These are phyloP conservation scores for Cataglyphis livida DNA, from an alignment of 2,888 invertebrate genomes.

Conservation along the genomic window DNA sequence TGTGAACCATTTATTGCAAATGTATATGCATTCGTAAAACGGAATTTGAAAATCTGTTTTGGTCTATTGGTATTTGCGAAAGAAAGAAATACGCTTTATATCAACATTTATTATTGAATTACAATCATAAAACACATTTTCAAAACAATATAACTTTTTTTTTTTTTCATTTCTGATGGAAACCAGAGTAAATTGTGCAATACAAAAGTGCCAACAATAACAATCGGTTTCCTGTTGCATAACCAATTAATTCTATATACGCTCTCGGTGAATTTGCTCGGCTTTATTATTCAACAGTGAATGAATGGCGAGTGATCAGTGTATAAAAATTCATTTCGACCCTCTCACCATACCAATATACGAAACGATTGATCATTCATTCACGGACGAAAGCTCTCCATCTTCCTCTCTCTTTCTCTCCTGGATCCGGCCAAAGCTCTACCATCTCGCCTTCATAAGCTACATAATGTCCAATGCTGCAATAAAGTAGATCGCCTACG, in stretches of 20 bases:
- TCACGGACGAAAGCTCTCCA: conserved; percentile 60
- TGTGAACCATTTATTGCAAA: no score
- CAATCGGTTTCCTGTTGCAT: conserved; percentile 3
- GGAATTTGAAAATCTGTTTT: background rate
- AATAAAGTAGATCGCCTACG: conserved; percentile 72
- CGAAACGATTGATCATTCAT: conserved; percentile 68
- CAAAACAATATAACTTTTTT: background rate
- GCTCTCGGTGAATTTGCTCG: conserved; percentile 4
- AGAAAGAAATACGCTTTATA: background rate
- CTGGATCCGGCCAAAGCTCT: conserved; percentile 16
- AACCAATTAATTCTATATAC: conserved; percentile 41
- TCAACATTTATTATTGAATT: background rate
- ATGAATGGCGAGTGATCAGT: conserved; percentile 37
- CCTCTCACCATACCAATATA: conserved; percentile 31
- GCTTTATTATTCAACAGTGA: conserved; percentile 34
- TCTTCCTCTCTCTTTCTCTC: conserved; percentile 18
- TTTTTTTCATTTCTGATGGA: background rate
- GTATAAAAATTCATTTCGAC: conserved; percentile 64
- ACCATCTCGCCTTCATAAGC: conserved; percentile 61
- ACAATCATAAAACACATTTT: background rate
- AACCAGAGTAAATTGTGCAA: background rate
- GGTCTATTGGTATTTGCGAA: background rate
- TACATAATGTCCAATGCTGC: conserved; percentile 70
- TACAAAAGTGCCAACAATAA: conserved; percentile 15
- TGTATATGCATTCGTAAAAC: background rate